phyloP scores from a whole-genome alignment of 2,797 vertebrate genomes.

The Melanogrammus aeglefinus region DNA sequence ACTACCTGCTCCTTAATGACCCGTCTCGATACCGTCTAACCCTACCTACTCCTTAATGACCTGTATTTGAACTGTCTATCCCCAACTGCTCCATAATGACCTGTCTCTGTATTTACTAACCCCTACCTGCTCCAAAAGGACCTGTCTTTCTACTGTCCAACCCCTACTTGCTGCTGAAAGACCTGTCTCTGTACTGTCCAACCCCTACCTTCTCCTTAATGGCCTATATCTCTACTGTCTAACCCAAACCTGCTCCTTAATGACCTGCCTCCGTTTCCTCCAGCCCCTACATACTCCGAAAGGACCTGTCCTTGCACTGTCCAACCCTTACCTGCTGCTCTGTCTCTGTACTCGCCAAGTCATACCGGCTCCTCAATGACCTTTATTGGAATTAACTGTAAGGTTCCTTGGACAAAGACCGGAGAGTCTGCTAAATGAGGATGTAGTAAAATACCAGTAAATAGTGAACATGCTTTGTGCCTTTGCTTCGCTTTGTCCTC shows the following conservation, averaged over 20 bases:
- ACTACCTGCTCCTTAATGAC: background rate
- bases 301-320: background rate
- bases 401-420: background rate
- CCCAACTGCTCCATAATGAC: background rate
- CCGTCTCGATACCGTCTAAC: background rate
- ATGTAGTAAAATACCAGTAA: slow-evolving; percentile 1
- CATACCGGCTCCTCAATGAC: background rate
- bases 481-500: slow-evolving; percentile 40
- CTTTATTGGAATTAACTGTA: background rate
- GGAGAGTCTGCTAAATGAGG: background rate
- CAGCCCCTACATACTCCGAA: background rate
- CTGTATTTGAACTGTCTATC: background rate
- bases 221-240: background rate
- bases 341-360: background rate
- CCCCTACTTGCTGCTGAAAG: background rate
- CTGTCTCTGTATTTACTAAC: background rate
- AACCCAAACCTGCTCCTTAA: background rate
- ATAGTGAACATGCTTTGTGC: background rate
- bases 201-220: background rate
- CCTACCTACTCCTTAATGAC: background rate
- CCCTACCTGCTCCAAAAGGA: background rate
- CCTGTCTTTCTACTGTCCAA: background rate
- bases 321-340: background rate
- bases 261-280: background rate
- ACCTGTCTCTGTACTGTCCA: background rate